Conservation (phyloP, 2,888 invertebrate genomes). For the Apamea monoglypha region DNA sequence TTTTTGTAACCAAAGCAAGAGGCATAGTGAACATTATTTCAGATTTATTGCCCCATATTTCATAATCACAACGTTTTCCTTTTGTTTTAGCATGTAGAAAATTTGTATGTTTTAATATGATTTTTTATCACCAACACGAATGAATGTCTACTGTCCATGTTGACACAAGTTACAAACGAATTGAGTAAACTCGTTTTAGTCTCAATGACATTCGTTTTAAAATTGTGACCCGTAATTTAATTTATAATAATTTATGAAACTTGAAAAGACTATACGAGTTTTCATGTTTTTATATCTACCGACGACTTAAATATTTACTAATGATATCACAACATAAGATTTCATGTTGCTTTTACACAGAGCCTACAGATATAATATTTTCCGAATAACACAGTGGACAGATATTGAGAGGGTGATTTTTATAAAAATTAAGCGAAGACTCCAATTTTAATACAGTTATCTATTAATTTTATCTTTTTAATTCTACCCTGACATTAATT, state of each 20-base stretch:
- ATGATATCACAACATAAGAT: slow-evolving; percentile 83
- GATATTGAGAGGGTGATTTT: slow-evolving; percentile 84
- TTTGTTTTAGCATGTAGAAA: slow-evolving; percentile 38
- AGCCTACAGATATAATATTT: slow-evolving; percentile 69
- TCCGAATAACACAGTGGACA: slow-evolving; percentile 85
- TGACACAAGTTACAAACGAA: slow-evolving; percentile 39
- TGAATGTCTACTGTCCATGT: slow-evolving; percentile 29
- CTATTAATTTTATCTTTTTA: slow-evolving; percentile 82
- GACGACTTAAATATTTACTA: slow-evolving; percentile 77
- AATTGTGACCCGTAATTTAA: slow-evolving; percentile 40
- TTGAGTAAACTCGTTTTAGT: slow-evolving; percentile 42
- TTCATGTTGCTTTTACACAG: slow-evolving; percentile 71
- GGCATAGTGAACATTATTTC: slow-evolving; percentile 9
- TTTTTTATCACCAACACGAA: slow-evolving; percentile 28
- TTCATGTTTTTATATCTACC: slow-evolving; percentile 72
- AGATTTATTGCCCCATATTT: slow-evolving; percentile 31
- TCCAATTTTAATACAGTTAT: slow-evolving; percentile 83
- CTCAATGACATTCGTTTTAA: slow-evolving; percentile 39
- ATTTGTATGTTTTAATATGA: slow-evolving; percentile 21
- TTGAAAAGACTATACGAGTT: slow-evolving; percentile 42
- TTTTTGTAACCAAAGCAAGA: slow-evolving; percentile 18
- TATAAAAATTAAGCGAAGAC: slow-evolving; percentile 86
- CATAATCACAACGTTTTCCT: slow-evolving; percentile 29
- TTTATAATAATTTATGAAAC: slow-evolving; percentile 49
- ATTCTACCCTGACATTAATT: slow-evolving; percentile 96